Base-by-base conservation (phyloP, 2,113 vertebrate species). In the Anarrhichthys ocellatus region DNA sequence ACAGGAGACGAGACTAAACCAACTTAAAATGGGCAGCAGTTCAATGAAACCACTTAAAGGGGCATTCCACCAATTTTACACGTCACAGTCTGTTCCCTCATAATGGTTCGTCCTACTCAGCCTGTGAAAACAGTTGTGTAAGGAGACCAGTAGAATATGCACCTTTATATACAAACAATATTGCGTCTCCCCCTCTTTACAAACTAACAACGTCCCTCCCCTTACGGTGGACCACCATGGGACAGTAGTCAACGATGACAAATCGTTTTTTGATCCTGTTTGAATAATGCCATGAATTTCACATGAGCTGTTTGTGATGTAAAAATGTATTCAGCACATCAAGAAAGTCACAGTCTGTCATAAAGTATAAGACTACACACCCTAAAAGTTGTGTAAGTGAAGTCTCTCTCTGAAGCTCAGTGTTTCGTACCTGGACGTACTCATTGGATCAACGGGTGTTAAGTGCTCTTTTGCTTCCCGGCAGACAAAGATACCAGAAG, bases 1-100 rank as follows among this genome's bases (percentile, higher is more conserved):
- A 82, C 80, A 48, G 32, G 40, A 80, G 82, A 81, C 2, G 18
- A 73, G 76, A 63, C 64, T 52, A 22, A 50, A 27, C 67, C 11
- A 20, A 63, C 50, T 82, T 75, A 27, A n/a, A 63, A n/a, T 34
- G 44, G 61, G 63, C 8, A 52, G 56, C 34, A 29, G 36, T 48
- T 83, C 8, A 61, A 20, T 40, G 40, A 6, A 29, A 77, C 27
- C 36, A 22, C 13, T 66, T 79, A 77, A 85, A 85, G 42, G 4
- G 22, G 8, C 42, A 61, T 20, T 11, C 24, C 62, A 32, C 4
- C 56, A 58, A 22, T 68, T 36, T 27, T 14, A 52, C 6, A 44
- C 13, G 10, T 34, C 20, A 22, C 20, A 44, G 15, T 72, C n/a
- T 46, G 24, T 5, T 48, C 11, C 8, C 0, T 38, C 6, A 4